Evolutionary conservation across 2,888 invertebrate genomes (phyloP), one percentile per base, ranked within the genome.

Genomic region (Sinohyriopsis cumingii): DNA sequence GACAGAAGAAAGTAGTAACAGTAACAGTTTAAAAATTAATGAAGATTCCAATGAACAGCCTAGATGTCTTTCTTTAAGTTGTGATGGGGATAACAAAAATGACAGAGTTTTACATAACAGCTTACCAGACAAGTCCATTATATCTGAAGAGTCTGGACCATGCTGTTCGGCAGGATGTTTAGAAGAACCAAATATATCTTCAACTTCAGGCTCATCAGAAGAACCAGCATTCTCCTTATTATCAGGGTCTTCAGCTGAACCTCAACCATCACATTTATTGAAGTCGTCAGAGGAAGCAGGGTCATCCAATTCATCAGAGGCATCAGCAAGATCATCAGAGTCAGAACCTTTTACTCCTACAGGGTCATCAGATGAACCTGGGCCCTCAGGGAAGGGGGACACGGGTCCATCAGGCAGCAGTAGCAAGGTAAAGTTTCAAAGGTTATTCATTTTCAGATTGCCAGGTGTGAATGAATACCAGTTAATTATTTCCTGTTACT

Each of bases 11-110:
- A 53, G 56, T 61, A 53, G 61, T 53, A 67, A 67, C 9, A 64
- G 28, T 54, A 61, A 53, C 22, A 59, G 22, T 20, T 53, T 33
- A 59, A 60, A 61, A 53, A 62, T 61, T 67, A 62, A 56, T 55
- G 33, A 55, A 24, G 53, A 68, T 64, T 53, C 62, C 19, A 66
- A 54, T 66, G 53, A 3, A 25, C 24, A 65, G 9, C n/a, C 53
- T 22, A 65, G 45, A 57, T 66, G 54, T 28, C 69, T 69, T 69
- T 64, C 72, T 2, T 67, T 67, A 53, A 69, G 67, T 60, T 65
- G 53, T 59, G 69, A 24, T 6, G 20, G 54, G 33, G 55, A 18
- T 9, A 57, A 55, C 28, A 66, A 57, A 53, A 22, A 63, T 22
- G 59, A 28, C 5, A 55, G n/a, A 45, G 45, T 55, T 54, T 5